These are phyloP conservation scores for Cryptus viduatorius DNA, from an alignment of 2,888 invertebrate species.

Conservation along the genomic window DNA sequence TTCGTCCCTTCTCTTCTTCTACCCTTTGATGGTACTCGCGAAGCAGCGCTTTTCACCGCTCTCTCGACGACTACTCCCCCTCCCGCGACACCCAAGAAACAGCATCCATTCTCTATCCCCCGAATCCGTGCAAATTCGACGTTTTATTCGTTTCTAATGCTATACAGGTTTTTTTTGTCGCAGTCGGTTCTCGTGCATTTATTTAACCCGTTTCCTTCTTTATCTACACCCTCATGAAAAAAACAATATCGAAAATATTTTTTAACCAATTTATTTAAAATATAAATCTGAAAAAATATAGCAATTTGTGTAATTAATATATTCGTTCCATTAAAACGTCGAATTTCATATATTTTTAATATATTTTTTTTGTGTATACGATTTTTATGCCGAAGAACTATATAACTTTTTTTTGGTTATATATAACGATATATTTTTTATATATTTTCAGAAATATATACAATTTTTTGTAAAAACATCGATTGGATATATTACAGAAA, in stretches of 20 bases:
- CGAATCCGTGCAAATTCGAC: neutral
- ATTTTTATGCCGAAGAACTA: no score
- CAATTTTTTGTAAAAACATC: no score
- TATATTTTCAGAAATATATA: no score
- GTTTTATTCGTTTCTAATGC: neutral
- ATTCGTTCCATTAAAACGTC: no score
- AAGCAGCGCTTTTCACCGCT: conserved; percentile 15
- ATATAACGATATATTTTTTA: no score
- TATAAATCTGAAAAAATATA: no score
- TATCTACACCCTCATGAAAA: neutral
- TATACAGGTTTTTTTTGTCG: neutral
- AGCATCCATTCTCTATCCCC: neutral
- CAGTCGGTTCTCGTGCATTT: neutral
- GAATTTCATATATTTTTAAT: no score
- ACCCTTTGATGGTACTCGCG: neutral
- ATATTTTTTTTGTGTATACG: no score
- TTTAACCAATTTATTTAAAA: no score
- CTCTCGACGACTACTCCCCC: neutral
- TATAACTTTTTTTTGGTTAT: no score
- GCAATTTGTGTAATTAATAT: no score
- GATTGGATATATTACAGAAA: no score
- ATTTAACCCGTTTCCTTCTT: neutral
- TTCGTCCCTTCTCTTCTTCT: conserved; percentile 57
- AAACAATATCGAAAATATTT: neutral
- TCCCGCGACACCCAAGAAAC: conserved; percentile 1